phyloP scores from a whole-genome alignment of 2,888 invertebrate species.

The Geotrupes spiniger region DNA sequence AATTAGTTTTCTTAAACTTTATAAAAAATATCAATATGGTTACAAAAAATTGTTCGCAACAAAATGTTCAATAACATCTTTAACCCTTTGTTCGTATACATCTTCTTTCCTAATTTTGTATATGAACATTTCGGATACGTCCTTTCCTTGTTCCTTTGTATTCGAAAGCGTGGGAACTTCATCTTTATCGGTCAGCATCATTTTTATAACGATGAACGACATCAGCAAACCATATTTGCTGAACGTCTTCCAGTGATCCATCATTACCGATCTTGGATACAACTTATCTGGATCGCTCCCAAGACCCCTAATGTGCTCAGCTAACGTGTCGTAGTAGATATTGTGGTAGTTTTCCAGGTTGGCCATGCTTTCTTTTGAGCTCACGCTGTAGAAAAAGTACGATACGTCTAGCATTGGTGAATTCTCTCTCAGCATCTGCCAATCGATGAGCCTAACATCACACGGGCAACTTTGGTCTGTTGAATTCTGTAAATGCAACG shows the following conservation, averaged over 20 bases:
- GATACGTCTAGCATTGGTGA: constrained; percentile 9
- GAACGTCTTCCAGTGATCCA: constrained; percentile 33
- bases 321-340: constrained; percentile 35
- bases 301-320: constrained; percentile 26
- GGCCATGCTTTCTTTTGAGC: background rate
- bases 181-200: background rate
- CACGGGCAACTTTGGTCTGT: constrained; percentile 4
- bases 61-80: constrained; percentile 12
- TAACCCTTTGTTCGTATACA: constrained; percentile 7
- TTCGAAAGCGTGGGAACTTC: too few species aligned
- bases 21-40: too few species aligned
- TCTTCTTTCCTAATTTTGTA: constrained; percentile 5
- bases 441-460: constrained; percentile 9
- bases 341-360: constrained; percentile 2
- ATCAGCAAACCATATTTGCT: constrained; percentile 31
- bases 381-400: constrained; percentile 10
- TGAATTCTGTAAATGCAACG: background rate
- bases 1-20: too few species aligned
- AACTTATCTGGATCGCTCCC: constrained; percentile 32
- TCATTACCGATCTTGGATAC: constrained; percentile 34
- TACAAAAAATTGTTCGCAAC: constrained; percentile 3
- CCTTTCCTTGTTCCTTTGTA: too few species aligned
- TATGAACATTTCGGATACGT: background rate
- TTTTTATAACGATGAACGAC: background rate
- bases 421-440: background rate